These are phyloP conservation scores for Pempheris klunzingeri DNA, from an alignment of 2,797 vertebrate genomes.

Conservation along the genomic window DNA sequence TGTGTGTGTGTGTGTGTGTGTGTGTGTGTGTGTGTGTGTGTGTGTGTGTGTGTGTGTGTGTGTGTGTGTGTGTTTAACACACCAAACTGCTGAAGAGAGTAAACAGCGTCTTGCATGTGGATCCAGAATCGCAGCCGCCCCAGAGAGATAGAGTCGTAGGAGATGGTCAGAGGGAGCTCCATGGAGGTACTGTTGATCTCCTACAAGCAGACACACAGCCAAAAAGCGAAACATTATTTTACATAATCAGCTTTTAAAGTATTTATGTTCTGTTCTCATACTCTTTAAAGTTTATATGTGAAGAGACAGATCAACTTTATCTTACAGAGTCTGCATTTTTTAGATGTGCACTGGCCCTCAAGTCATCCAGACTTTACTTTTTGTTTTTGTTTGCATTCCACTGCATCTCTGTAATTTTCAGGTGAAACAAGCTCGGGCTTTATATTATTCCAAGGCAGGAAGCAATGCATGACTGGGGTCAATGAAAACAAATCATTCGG, in stretches of 20 bases:
- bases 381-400: no score
- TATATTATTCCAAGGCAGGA: background rate
- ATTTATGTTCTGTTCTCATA: background rate
- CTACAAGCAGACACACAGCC: constrained; percentile 70
- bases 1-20: background rate
- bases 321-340: background rate
- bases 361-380: background rate
- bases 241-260: background rate
- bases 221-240: background rate
- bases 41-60: background rate
- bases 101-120: constrained; percentile 98
- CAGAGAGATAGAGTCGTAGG: constrained; percentile 95
- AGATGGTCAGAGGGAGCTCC: constrained; percentile 93
- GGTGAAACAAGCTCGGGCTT: background rate
- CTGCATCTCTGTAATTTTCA: constrained; percentile 2
- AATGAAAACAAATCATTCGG: background rate
- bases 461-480: background rate
- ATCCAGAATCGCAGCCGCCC: constrained; percentile 97
- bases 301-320: background rate
- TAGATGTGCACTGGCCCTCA: background rate
- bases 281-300: background rate
- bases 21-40: background rate
- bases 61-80: constrained; percentile 43
- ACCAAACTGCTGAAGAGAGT: constrained; percentile 97
- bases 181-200: constrained; percentile 92